Percentiles rank a stretch among this genome's conserved stretches.
These are phyloP conservation scores for Chymomyza caudatula DNA, from an alignment of 2,888 invertebrate genomes.

Conservation along the genomic window DNA sequence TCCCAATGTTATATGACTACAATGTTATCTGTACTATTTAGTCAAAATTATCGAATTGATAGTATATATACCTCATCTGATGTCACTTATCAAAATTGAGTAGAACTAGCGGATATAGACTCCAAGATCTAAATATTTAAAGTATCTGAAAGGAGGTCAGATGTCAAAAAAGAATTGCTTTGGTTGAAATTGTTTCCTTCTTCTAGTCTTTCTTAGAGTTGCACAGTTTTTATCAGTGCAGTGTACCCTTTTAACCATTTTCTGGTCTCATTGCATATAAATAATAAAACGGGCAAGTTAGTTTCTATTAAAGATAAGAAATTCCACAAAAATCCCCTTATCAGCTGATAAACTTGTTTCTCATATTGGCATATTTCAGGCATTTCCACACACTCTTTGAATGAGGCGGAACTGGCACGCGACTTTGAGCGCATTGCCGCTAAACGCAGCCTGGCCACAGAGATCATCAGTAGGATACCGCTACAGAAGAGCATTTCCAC, in stretches of 20 bases:
- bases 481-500: conserved; percentile 94
- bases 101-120: too few species aligned
- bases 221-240: not conserved
- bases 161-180: too few species aligned
- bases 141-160: too few species aligned
- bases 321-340: conserved; percentile 51
- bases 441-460: conserved; percentile 79
- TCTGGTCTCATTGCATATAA: not conserved
- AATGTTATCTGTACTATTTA: too few species aligned
- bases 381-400: conserved; percentile 87
- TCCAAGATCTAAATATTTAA: too few species aligned
- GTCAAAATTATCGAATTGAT: too few species aligned
- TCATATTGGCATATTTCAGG: conserved; percentile 59
- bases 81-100: too few species aligned
- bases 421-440: conserved; percentile 78
- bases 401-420: conserved; percentile 89
- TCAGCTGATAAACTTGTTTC: conserved; percentile 24
- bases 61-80: too few species aligned
- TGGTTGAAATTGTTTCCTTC: too few species aligned
- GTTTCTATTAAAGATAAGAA: conserved; percentile 60
- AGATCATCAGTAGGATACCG: conserved; percentile 83
- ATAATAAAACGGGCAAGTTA: conserved; percentile 29
- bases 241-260: not conserved
- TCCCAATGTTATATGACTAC: too few species aligned
- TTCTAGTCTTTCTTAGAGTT: too few species aligned